Evolutionary conservation across 2,888 invertebrate genomes (phyloP).

Genomic region (Cataglyphis rosenhaueri): DNA sequence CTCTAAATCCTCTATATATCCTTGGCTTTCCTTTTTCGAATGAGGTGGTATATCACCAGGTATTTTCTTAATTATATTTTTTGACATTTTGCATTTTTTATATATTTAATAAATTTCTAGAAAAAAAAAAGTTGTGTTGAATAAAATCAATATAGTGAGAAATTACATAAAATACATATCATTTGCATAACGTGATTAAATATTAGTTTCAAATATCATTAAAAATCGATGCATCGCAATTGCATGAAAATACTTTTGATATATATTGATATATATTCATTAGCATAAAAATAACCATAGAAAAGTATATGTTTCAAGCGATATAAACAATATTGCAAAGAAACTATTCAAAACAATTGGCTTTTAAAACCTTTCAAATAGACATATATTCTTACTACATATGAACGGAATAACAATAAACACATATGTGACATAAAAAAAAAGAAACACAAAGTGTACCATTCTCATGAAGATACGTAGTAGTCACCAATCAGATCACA

Average conservation of each 20-base stretch:
- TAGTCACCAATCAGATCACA: neutral
- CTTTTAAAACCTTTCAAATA: neutral
- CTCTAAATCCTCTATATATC: conserved; percentile 86
- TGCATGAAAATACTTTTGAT: neutral
- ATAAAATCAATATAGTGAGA: neutral
- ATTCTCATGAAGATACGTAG: neutral
- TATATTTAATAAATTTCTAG: neutral
- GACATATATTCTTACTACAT: neutral
- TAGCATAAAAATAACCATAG: neutral
- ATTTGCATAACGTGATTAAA: neutral
- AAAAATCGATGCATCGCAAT: neutral
- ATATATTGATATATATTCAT: neutral
- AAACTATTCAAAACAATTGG: neutral
- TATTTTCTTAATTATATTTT: conserved; percentile 83
- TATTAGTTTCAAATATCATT: neutral
- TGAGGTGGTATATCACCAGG: conserved; percentile 86
- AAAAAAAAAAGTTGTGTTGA: conserved; percentile 7
- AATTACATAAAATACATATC: neutral
- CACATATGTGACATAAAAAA: neutral
- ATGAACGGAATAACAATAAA: neutral
- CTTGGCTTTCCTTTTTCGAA: conserved; percentile 87
- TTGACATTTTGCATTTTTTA: conserved; percentile 64
- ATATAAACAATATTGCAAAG: neutral
- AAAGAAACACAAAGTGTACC: neutral
- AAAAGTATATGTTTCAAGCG: neutral